A percentile compares a stretch with the other conserved stretches of the same genome.
These are phyloP conservation scores for Cephus runcator DNA, from an alignment of 2,888 invertebrate species.

Conservation along the genomic window DNA sequence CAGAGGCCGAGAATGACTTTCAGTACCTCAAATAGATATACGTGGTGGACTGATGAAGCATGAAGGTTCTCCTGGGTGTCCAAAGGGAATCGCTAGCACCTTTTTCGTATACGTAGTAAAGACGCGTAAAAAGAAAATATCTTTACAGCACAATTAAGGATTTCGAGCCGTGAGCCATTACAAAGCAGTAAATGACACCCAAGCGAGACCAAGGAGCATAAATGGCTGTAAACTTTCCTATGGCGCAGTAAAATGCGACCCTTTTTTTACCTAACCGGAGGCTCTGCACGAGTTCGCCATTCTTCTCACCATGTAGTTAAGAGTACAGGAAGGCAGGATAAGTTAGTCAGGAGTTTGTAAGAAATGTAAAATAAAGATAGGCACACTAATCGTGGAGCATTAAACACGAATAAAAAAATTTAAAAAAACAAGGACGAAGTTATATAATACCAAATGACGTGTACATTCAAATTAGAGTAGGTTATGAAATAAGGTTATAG, in stretches of 20 bases:
- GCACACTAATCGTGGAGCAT: background rate
- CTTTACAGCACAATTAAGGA: constrained; percentile 9
- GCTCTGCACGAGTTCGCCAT: background rate
- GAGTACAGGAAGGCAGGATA: background rate
- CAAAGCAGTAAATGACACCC: constrained; percentile 7
- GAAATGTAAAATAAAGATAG: background rate
- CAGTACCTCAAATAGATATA: background rate
- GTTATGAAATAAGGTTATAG: background rate
- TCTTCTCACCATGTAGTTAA: background rate
- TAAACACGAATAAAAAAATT: background rate
- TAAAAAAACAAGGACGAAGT: background rate
- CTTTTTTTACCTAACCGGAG: background rate
- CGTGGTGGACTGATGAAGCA: background rate
- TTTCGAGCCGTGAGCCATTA: background rate
- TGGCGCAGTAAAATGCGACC: background rate
- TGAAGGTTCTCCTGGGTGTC: background rate
- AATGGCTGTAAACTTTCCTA: constrained; percentile 1
- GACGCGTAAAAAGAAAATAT: background rate
- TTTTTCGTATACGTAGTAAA: background rate
- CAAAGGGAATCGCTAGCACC: background rate
- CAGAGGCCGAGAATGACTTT: background rate
- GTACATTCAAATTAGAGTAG: background rate
- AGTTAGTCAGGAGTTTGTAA: background rate
- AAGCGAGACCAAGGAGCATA: background rate
- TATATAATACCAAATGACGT: background rate